Evolutionary conservation across 1,140 invertebrate genomes (phyloP).

Genomic region (Prorops nasuta): DNA sequence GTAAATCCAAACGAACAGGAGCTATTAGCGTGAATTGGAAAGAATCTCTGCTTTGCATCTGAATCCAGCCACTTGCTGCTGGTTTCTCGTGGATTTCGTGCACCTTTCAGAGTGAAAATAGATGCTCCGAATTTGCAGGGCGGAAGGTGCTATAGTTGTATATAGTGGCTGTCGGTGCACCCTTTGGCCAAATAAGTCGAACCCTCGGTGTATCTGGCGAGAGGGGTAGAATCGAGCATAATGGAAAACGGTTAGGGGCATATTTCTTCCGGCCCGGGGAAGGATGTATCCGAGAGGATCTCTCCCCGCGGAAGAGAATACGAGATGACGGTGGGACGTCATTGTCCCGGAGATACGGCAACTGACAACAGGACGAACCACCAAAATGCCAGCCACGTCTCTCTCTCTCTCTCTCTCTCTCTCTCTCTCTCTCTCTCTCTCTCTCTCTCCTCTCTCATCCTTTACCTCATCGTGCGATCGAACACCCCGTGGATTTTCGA

Average conservation of each 20-base stretch:
- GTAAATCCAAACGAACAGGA: no score
- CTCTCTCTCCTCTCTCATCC: not conserved
- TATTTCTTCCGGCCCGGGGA: constrained; percentile 32
- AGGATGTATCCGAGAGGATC: not conserved
- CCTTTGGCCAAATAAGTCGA: constrained; percentile 29
- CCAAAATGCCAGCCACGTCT: no score
- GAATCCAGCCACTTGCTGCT: no score
- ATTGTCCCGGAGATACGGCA: constrained; percentile 38
- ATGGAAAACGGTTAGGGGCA: constrained; percentile 48
- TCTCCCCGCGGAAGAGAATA: constrained; percentile 23
- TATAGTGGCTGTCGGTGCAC: no score
- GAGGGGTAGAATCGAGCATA: constrained; percentile 23
- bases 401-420: constrained; percentile 1
- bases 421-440: constrained; percentile 1
- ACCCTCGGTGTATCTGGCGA: constrained; percentile 31
- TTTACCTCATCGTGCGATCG: constrained; percentile 14
- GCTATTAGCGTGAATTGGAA: no score
- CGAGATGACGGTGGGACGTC: constrained; percentile 28
- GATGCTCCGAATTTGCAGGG: no score
- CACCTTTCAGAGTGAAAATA: no score
- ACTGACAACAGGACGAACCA: constrained; percentile 32
- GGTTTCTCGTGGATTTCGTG: no score
- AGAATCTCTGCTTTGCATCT: no score
- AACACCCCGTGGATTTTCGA: no score
- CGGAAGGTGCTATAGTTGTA: no score